Evolutionary conservation across 2,888 invertebrate genomes (phyloP), one percentile per base, ranked within the genome.

Genomic region (Baronia brevicornis): DNA sequence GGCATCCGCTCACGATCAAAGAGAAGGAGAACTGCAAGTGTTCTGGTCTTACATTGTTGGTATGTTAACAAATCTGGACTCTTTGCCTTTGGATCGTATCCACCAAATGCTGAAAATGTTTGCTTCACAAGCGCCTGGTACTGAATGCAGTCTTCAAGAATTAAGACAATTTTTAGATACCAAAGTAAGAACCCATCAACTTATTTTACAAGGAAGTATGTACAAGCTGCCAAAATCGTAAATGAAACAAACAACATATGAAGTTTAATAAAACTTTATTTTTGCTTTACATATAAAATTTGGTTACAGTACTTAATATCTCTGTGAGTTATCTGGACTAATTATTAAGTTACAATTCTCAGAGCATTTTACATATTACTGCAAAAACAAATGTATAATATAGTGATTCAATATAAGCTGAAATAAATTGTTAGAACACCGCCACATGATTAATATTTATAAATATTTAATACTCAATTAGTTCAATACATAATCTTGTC

Each of bases 31-130:
- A 66, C 80, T 97, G 35, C 96, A 96, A 86, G 90, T 90, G 27
- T 96, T 97, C 70, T 98, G 98, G 98, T 95, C 96, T 0, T 98
- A 97, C 60, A 96, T 98, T 51, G 93, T 96, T 24, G 97, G 97
- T 8, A 98, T 98, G 98, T 75, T 98, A 35, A 96, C 96, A 5
- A 98, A 98, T 82, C 82, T 98, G 43, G 96, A 97, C 55, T 94
- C 93, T 0, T 85, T 97, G 60, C 93, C 96, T 0, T 78, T 97
- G 43, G 97, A 97, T 49, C 86, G 97, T 31, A 97, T 98, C 51
- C 96, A 97, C 71, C 95, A 96, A 62, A 97, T 97, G 96, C 71
- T 98, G 39, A 95, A 96, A 67, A 94, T 97, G 91, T 98, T 98
- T 84, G 96, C 96, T 1, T 95, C 96, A 17, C 95, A 96, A 78